A percentile compares a stretch with the other conserved stretches of the same genome.
Conservation (phyloP, 1,140 invertebrate species). For the Diploscapter pachys region DNA sequence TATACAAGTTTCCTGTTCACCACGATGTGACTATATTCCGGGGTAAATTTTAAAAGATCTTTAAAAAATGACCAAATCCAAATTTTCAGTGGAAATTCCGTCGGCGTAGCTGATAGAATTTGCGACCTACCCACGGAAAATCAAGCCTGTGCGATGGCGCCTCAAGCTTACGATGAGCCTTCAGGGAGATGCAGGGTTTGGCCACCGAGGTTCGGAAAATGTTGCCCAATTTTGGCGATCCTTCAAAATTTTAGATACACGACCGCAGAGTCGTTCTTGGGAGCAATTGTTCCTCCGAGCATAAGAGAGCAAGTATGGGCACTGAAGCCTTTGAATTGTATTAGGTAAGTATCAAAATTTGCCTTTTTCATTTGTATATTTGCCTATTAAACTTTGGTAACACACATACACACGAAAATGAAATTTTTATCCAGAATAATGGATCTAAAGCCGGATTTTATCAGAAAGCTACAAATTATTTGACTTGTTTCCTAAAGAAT, state of each 20-base stretch:
- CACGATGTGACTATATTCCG: conserved; percentile 38
- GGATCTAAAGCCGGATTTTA: too few relatives aligned
- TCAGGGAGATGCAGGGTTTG: conserved; percentile 40
- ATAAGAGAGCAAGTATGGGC: conserved; percentile 47
- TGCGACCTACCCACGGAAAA: conserved; percentile 46
- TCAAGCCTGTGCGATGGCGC: conserved; percentile 48
- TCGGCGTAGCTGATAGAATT: conserved; percentile 45
- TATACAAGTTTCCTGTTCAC: conserved; percentile 45
- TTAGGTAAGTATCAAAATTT: conserved; percentile 23
- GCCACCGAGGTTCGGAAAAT: conserved; percentile 38
- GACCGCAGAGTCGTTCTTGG: conserved; percentile 41
- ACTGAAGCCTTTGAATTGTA: conserved; percentile 46
- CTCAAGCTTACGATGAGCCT: conserved; percentile 37
- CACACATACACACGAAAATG: neutral
- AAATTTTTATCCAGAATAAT: neutral
- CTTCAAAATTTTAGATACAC: conserved; percentile 33
- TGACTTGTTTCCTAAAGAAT: too few relatives aligned
- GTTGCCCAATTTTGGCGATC: conserved; percentile 1
- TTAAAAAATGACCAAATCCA: conserved; percentile 11
- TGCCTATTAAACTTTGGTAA: neutral
- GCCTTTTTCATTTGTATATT: neutral
- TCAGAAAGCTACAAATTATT: too few relatives aligned
- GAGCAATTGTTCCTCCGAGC: conserved; percentile 40
- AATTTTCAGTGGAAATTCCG: conserved; percentile 41
- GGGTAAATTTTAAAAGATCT: conserved; percentile 33